Percentiles rank a stretch among this genome's conserved stretches.
phyloP scores from a whole-genome alignment of 2,113 vertebrate species.

The Castor canadensis region DNA sequence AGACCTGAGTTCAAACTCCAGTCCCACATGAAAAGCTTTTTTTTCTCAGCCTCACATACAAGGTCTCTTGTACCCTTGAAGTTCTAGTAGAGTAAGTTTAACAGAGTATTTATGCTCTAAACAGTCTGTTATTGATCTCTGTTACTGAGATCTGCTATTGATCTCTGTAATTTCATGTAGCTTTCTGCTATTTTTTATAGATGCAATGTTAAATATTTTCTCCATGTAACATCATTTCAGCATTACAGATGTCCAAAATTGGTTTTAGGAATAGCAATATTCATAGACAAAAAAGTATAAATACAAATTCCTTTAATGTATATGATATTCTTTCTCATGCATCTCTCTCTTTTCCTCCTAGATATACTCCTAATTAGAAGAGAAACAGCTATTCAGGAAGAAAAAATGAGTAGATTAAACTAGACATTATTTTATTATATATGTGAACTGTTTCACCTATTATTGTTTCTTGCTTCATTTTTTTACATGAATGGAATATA shows the following conservation, averaged over 20 bases:
- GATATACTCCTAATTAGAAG: not conserved
- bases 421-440: not conserved
- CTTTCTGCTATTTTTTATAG: not conserved
- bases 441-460: not conserved
- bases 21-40: too few relatives aligned
- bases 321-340: not conserved
- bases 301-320: not conserved
- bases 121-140: too few relatives aligned
- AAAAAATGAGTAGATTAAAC: not conserved
- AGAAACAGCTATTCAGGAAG: not conserved
- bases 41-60: not conserved
- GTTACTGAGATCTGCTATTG: not conserved
- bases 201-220: not conserved
- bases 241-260: not conserved
- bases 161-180: not conserved
- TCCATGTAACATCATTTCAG: not conserved
- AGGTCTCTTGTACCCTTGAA: not conserved
- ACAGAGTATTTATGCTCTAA: not conserved
- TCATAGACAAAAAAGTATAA: not conserved
- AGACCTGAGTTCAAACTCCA: too few relatives aligned
- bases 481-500: not conserved
- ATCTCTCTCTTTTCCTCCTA: not conserved
- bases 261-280: not conserved
- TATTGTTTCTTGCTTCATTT: not conserved
- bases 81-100: not conserved